Evolutionary conservation across 2,113 vertebrate genomes (phyloP).

Genomic region (Sebastes schlegelii): DNA sequence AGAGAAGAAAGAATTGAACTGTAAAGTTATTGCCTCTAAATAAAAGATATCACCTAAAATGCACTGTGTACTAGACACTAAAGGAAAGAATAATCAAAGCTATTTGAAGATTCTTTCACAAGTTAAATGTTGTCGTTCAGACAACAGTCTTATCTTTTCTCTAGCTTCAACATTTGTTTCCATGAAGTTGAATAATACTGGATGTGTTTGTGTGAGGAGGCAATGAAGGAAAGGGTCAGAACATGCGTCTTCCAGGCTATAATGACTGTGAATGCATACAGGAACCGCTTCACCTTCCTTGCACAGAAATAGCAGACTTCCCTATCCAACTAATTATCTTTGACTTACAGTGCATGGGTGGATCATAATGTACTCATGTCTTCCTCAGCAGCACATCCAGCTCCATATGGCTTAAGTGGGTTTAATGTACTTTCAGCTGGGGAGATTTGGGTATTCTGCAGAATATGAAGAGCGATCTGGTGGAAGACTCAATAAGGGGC

Average conservation of each 20-base stretch:
- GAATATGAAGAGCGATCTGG: slow-evolving; percentile 27
- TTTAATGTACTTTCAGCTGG: slow-evolving; percentile 28
- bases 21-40: neutral
- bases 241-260: neutral
- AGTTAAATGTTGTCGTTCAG: neutral
- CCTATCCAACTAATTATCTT: slow-evolving; percentile 26
- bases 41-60: neutral
- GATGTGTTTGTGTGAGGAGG: neutral
- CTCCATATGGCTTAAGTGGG: slow-evolving; percentile 19
- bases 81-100: neutral
- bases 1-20: neutral
- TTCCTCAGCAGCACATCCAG: slow-evolving; percentile 22
- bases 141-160: too few species aligned
- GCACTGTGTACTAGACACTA: neutral
- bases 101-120: neutral
- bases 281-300: neutral
- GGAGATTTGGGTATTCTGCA: slow-evolving; percentile 27
- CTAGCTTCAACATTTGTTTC: neutral
- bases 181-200: neutral
- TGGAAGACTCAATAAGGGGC: slow-evolving; percentile 26
- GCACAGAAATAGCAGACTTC: neutral
- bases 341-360: slow-evolving; percentile 13
- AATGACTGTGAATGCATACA: neutral
- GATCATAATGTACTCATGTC: slow-evolving; percentile 21
- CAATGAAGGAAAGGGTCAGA: neutral